These are phyloP conservation scores for Genyomyrus donnyi DNA, from an alignment of 2,113 vertebrate species.

Conservation along the genomic window DNA sequence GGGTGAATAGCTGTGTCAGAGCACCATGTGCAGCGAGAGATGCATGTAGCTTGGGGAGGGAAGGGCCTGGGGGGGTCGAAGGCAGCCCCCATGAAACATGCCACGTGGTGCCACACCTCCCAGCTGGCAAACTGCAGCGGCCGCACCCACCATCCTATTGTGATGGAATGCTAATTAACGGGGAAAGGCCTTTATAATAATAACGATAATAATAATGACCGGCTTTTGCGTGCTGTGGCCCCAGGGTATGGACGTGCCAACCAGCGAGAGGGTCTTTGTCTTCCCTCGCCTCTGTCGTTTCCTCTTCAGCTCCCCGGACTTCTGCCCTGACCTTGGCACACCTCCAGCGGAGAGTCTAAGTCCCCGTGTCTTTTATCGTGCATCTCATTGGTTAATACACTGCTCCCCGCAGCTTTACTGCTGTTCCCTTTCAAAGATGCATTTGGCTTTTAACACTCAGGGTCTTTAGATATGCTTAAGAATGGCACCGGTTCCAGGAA, in stretches of 20 bases:
- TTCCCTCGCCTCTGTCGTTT: background rate
- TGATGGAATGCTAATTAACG: conserved; percentile 37
- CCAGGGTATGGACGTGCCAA: conserved; percentile 19
- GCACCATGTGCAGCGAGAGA: conserved; percentile 13
- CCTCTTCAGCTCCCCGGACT: conserved; percentile 29
- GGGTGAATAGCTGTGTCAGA: conserved; percentile 34
- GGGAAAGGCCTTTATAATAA: conserved; percentile 14
- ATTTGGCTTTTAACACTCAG: conserved; percentile 31
- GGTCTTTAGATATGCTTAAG: conserved; percentile 34
- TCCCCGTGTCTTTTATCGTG: conserved; percentile 21
- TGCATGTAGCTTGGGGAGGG: background rate
- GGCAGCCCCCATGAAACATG: background rate
- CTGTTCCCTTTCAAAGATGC: conserved; percentile 33
- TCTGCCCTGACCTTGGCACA: conserved; percentile 18
- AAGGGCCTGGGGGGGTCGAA: background rate
- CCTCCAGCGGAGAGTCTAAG: conserved; percentile 15
- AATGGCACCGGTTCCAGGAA: conserved; percentile 34
- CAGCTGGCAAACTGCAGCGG: background rate
- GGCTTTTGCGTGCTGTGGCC: background rate
- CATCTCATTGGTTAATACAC: conserved; percentile 33
- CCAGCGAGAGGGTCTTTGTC: conserved; percentile 8
- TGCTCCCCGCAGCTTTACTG: conserved; percentile 27
- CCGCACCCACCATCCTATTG: background rate
- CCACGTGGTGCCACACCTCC: background rate
- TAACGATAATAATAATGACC: conserved; percentile 12